Base-by-base conservation (phyloP, 2,888 invertebrate genomes). In the Tiliacea citrago region DNA sequence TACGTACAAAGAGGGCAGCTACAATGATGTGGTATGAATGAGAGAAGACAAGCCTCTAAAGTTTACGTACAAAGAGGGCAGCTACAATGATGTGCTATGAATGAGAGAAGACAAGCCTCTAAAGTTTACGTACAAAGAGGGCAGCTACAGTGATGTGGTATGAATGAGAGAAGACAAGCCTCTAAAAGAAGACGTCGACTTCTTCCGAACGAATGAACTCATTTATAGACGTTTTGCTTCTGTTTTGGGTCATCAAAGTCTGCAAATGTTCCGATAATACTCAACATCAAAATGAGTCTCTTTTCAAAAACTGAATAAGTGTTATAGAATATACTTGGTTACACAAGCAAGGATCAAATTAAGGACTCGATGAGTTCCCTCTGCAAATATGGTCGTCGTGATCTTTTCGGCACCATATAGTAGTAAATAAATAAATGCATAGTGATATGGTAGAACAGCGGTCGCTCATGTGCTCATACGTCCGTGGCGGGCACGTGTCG, bases 401-500 rank as follows among this genome's bases (percentile, higher is more conserved):
- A n/a, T 16, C 10, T 45, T 45, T 21, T 51, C 13, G 70, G 35
- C 67, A 39, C 21, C 24, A 53, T 24, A 12, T 24, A 35, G 21
- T 18, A 35, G n/a, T 29, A 51, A 53, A 29, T 47, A n/a, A 21
- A 49, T n/a, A 35, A 55, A 35, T 24, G 49, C 39, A 42, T n/a
- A 29, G 42, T 35, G 18, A 57, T 0, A 16, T 7, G 70, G 51
- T 39, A 49, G 66, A 62, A 8, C 66, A 65, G 71, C 67, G 5
- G 53, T 57, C 42, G 53, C 21, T 39, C 65, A 35, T 58, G 68
- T 51, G 75, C 69, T 53, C 82, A 29, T n/a, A 51, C 73, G 80
- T 51, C 63, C 61, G 60, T n/a, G 73, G 39, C 58, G 51, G 42
- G 49, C 82, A 66, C 86, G 86, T 87, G 86, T 68, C 67, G 66